Percentiles rank a stretch among this genome's conserved stretches.
phyloP scores from a whole-genome alignment of 2,888 invertebrate genomes.

The Allygus modestus region DNA sequence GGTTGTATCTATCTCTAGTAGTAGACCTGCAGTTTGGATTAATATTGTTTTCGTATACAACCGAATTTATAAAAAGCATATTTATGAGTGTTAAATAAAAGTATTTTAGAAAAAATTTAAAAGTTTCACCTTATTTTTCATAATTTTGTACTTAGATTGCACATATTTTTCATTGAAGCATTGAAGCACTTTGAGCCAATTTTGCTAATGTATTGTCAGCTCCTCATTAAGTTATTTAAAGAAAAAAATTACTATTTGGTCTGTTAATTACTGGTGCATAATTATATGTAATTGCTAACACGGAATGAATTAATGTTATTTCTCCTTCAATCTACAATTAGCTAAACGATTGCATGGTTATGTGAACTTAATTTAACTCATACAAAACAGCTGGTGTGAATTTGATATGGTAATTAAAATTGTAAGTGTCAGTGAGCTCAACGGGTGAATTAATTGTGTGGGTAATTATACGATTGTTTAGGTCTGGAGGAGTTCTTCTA shows the following conservation, averaged over 20 bases:
- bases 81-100: no score
- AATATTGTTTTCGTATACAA: no score
- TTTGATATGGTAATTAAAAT: constrained; percentile 24
- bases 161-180: no score
- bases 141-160: no score
- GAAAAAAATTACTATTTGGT: neutral
- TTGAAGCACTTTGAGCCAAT: no score
- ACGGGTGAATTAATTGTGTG: neutral
- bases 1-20: no score
- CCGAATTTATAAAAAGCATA: no score
- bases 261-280: neutral
- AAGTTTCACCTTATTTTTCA: no score
- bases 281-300: neutral
- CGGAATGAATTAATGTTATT: neutral
- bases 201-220: no score
- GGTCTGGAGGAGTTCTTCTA: neutral
- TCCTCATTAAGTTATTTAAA: no score
- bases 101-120: no score
- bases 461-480: neutral
- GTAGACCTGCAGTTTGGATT: no score
- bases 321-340: neutral
- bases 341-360: neutral
- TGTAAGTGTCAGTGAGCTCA: neutral
- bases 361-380: neutral
- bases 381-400: constrained; percentile 28